Evolutionary conservation across 2,797 vertebrate species (phyloP), one percentile per base, ranked within the genome.

Genomic region (Halcyon smyrnensis): DNA sequence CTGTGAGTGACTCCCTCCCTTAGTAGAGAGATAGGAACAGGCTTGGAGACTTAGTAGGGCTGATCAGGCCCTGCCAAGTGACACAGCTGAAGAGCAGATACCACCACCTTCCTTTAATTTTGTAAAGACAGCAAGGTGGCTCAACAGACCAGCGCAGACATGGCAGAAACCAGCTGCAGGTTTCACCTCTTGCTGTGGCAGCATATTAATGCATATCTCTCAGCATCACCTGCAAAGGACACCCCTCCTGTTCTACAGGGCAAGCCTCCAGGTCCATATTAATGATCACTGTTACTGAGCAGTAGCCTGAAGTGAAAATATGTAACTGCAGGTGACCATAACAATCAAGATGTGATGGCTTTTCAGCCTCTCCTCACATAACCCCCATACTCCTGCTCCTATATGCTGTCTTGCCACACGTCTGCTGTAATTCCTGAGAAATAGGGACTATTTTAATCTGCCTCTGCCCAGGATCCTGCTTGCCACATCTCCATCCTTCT

Each of bases 61-160:
- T 81, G 68, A 82, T 78, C 64, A 63, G 39, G 53, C 36, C 30
- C 75, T 83, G 74, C 45, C 75, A 91, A 93, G 62, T 32, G 50
- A 57, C 65, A 68, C 41, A 77, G 84, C 78, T 91, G 65, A 97
- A 86, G 69, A 95, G 53, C 90, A 96, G 91, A 92, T 95, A 81
- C 83, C 71, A 51, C 25, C 46, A 24, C 43, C 60, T 94, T 60
- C 71, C 54, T 82, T 84, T 95, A 89, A 94, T 94, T 94, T 80
- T 77, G 45, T 51, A 71, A 82, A 87, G 59, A 51, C 77, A 89
- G 90, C 67, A 78, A 79, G 82, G 91, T 71, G 45, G 51, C 71
- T 97, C 25, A 68, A 41, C 30, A 59, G 57, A 83, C 60, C 27
- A 63, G 34, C 6, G 25, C 53, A 86, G 90, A 81, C 69, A 39